Conservation (phyloP, 1,140 invertebrate genomes). For the Ostrea edulis region DNA sequence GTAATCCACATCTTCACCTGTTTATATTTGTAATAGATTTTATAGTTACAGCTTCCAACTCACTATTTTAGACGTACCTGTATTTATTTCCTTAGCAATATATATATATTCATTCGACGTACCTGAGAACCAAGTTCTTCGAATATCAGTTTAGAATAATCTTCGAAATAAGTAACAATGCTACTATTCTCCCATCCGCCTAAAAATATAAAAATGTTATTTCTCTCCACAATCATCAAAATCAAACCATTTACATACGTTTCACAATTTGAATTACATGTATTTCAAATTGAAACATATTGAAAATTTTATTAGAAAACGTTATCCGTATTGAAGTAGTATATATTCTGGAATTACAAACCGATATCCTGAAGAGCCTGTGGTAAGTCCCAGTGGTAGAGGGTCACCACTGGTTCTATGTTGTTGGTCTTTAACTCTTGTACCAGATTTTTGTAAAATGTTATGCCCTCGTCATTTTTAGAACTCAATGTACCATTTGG, state of each 20-base stretch:
- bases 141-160: constrained; percentile 79
- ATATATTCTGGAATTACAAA: too few relatives aligned
- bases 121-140: constrained; percentile 76
- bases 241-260: too few relatives aligned
- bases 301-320: too few relatives aligned
- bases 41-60: too few relatives aligned
- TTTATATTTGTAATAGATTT: not conserved
- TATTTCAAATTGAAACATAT: too few relatives aligned
- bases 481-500: constrained; percentile 63
- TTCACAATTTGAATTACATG: too few relatives aligned
- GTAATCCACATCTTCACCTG: constrained; percentile 76
- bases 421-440: constrained; percentile 60
- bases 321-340: too few relatives aligned
- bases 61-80: too few relatives aligned
- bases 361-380: constrained; percentile 74
- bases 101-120: not conserved
- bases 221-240: too few relatives aligned
- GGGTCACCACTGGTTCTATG: constrained; percentile 80
- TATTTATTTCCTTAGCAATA: too few relatives aligned
- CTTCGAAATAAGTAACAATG: constrained; percentile 81
- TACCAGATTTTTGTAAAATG: constrained; percentile 75
- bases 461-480: constrained; percentile 67
- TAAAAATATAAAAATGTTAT: not conserved
- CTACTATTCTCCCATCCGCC: constrained; percentile 82
- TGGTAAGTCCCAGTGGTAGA: constrained; percentile 81